Base-by-base conservation (phyloP, 1,140 invertebrate species). In the Venturia canescens region DNA sequence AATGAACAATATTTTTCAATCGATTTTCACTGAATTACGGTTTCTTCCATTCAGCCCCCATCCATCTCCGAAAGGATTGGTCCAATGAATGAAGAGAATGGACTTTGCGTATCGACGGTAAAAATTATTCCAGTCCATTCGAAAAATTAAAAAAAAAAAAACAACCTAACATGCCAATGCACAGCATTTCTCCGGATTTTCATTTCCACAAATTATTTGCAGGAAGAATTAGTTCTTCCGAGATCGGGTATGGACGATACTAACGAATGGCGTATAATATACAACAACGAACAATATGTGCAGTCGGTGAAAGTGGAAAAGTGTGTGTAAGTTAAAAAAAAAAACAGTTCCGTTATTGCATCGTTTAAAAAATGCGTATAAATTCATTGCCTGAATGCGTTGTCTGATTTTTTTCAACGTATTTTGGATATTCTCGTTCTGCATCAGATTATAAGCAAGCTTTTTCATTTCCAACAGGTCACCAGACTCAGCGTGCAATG, bases 401-500 rank as follows among this genome's bases (percentile, higher is more conserved):
- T 13, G 5, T 44, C 38, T 11, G 13, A 44, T 44, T 44, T 13
- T 44, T 4, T 9, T 44, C 13, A 44, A 4, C 13, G 38, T 4
- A 44, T 44, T 44, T 1, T 13, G 38, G 13, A 13, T 9, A 44
- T 4, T 44, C 7, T 44, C 13, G 3, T 44, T 44, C 7, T 13
- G 38, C 13, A 11, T 1, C 38, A 44, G 1, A 0, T 44, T 44
- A 11, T 44, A 13, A 44, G 13, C 5, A 11, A 44, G 5, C 7
- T 44, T 44, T 44, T 69, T 69, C 15, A 31, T 38, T 27, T 74
- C 76, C 23, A 57, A 31, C 93, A 89, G 95, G 79, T 92, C 93
- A 82, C 92, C 93, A n/a, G 94, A 95, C 79, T 86, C 93, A 77
- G 92, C 93, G 80, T 88, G 87, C 69, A 31, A 18, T n/a, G 0